Evolutionary conservation across 2,113 vertebrate genomes (phyloP).

Genomic region (Phyllopteryx taeniolatus): DNA sequence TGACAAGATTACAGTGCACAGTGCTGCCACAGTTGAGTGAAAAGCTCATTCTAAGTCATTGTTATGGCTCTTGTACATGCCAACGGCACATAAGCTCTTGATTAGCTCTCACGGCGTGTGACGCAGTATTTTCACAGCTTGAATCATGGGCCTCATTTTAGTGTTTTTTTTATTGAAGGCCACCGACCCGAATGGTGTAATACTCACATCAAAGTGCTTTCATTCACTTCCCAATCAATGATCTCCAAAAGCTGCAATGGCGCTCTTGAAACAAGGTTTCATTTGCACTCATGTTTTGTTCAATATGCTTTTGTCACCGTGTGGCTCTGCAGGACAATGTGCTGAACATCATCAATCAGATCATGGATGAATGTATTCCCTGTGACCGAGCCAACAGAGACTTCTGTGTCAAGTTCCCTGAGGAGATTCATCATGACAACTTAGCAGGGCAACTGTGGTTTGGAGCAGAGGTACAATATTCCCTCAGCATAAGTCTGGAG

Average conservation of each 20-base stretch:
- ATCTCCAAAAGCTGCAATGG: conserved; percentile 21
- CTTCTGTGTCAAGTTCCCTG: conserved; percentile 95
- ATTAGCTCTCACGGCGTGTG: conserved; percentile 52
- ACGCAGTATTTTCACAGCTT: conserved; percentile 48
- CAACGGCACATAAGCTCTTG: conserved; percentile 56
- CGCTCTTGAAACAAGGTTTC: conserved; percentile 11
- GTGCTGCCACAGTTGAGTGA: conserved; percentile 49
- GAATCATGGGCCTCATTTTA: conserved; percentile 44
- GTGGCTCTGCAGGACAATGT: conserved; percentile 84
- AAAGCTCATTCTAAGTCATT: conserved; percentile 62
- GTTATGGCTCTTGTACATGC: conserved; percentile 55
- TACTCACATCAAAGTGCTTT: conserved; percentile 37
- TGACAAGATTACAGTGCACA: conserved; percentile 60
- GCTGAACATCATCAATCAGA: conserved; percentile 93
- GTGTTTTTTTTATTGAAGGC: conserved; percentile 43
- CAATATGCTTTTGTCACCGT: conserved; percentile 32
- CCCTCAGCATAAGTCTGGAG: conserved; percentile 17
- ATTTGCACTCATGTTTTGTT: conserved; percentile 3
- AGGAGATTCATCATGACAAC: conserved; percentile 98
- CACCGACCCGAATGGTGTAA: conserved; percentile 19
- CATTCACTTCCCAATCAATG: conserved; percentile 37
- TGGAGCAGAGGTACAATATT: conserved; percentile 86
- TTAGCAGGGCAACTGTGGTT: conserved; percentile 98
- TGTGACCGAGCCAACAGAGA: conserved; percentile 90
- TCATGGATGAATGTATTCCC: conserved; percentile 97